A percentile compares a stretch with the other conserved stretches of the same genome.
Conservation (phyloP, 2,888 invertebrate genomes). For the Troides helena region DNA sequence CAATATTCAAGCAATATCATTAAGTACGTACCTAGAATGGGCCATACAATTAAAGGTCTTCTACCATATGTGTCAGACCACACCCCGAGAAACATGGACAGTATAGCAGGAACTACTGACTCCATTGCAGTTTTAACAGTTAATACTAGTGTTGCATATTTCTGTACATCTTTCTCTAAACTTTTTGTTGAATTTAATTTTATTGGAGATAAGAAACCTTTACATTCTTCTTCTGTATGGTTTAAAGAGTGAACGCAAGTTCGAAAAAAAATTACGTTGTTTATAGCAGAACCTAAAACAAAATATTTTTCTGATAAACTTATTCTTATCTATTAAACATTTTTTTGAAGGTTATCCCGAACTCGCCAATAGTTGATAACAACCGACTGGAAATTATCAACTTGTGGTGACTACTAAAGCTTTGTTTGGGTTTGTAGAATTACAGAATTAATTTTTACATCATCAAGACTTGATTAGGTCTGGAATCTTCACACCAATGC, state of each 20-base stretch:
- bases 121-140: constrained; percentile 83
- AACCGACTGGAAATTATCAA: too few relatives aligned
- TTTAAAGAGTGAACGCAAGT: constrained; percentile 82
- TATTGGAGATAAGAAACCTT: constrained; percentile 70
- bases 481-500: too few relatives aligned
- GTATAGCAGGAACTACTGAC: constrained; percentile 83
- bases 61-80: constrained; percentile 91
- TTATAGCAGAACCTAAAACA: constrained; percentile 78
- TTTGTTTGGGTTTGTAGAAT: too few relatives aligned
- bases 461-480: too few relatives aligned
- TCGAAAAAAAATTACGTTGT: constrained; percentile 84
- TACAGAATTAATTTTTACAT: too few relatives aligned
- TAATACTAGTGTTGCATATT: constrained; percentile 81
- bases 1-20: not conserved
- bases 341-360: too few relatives aligned
- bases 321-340: not conserved
- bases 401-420: too few relatives aligned
- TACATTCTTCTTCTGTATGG: constrained; percentile 81
- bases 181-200: constrained; percentile 72
- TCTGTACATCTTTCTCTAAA: constrained; percentile 79
- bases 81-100: constrained; percentile 87
- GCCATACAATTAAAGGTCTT: constrained; percentile 83
- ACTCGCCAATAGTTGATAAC: too few relatives aligned
- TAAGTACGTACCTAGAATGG: constrained; percentile 77
- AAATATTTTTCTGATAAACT: not conserved